Base-by-base conservation (phyloP, 2,888 invertebrate genomes). In the Melanargia galathea region DNA sequence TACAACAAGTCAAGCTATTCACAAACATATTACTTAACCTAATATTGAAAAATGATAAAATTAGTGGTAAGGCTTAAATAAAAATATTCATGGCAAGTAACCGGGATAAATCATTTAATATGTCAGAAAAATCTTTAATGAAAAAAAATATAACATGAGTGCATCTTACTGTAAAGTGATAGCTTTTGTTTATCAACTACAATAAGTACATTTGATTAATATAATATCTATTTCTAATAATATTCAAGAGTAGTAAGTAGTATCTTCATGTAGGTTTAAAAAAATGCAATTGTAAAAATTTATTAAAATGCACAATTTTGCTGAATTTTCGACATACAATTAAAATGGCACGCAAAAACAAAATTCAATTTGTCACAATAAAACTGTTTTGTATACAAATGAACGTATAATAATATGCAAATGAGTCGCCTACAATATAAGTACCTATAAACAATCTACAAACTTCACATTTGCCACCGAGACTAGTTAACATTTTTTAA, bases 401-500 rank as follows among this genome's bases (percentile, higher is more conserved):
- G n/a, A 48, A 24, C 11, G 16, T 49, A 38, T n/a, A n/a, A n/a
- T n/a, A n/a, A 61, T 35, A 48, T 13, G 13, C 49, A 48, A 60
- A 20, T 62, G 75, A 72, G 65, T 68, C 67, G 73, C 71, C 72
- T 71, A 73, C 60, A 69, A 65, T 71, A 70, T 74, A 45, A 52
- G 54, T 62, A 59, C 70, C 71, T 76, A 26, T n/a, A 74, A 69
- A 70, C 73, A 20, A 69, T 70, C 65, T 65, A 70, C 72, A 73
- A 51, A 70, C 70, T 73, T 70, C 73, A 73, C 71, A 70, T 73
- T 70, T 71, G 74, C 73, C 70, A 71, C 77, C 73, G 75, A 77
- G 83, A 83, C 83, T 83, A 83, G 83, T 66, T 64, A 71, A 76
- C 74, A 77, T 75, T 71, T 77, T 73, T 75, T 67, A 76, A 75